Evolutionary conservation across 2,888 invertebrate species (phyloP).

Genomic region (Physocephala rufipes): DNA sequence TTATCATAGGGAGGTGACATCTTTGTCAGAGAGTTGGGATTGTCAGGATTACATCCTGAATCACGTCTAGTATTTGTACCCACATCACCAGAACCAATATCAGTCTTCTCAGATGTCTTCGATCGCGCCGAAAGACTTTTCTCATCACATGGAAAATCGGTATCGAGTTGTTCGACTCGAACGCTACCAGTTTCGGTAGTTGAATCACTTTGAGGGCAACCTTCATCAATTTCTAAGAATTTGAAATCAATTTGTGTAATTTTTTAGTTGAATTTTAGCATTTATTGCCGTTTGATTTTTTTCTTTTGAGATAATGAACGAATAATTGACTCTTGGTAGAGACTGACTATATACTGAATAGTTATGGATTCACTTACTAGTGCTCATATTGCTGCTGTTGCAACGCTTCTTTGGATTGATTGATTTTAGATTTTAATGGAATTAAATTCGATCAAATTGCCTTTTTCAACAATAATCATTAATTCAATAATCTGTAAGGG

Average conservation of each 20-base stretch:
- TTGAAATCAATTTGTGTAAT: not conserved
- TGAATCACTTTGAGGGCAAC: slow-evolving; percentile 34
- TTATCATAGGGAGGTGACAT: slow-evolving; percentile 32
- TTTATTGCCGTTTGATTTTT: not conserved
- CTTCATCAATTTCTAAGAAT: slow-evolving; percentile 37
- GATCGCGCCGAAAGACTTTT: slow-evolving; percentile 25
- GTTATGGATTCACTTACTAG: slow-evolving; percentile 40
- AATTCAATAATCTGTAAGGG: too few species aligned
- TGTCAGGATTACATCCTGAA: slow-evolving; percentile 44
- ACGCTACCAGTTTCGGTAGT: not conserved
- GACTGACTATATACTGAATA: not conserved
- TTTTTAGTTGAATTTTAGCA: not conserved
- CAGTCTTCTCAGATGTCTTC: slow-evolving; percentile 35
- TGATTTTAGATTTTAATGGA: slow-evolving; percentile 30
- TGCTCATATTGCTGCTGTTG: slow-evolving; percentile 53
- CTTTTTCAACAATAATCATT: not conserved
- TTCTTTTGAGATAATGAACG: not conserved
- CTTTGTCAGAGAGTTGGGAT: slow-evolving; percentile 45
- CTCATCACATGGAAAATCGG: slow-evolving; percentile 45
- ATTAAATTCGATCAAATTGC: slow-evolving; percentile 10
- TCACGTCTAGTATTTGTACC: slow-evolving; percentile 44
- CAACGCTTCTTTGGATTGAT: not conserved
- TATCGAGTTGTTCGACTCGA: slow-evolving; percentile 23
- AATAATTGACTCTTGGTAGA: not conserved
- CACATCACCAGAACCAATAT: slow-evolving; percentile 43